Evolutionary conservation across 2,113 vertebrate species (phyloP).

Genomic region (Sinosuthora webbiana): DNA sequence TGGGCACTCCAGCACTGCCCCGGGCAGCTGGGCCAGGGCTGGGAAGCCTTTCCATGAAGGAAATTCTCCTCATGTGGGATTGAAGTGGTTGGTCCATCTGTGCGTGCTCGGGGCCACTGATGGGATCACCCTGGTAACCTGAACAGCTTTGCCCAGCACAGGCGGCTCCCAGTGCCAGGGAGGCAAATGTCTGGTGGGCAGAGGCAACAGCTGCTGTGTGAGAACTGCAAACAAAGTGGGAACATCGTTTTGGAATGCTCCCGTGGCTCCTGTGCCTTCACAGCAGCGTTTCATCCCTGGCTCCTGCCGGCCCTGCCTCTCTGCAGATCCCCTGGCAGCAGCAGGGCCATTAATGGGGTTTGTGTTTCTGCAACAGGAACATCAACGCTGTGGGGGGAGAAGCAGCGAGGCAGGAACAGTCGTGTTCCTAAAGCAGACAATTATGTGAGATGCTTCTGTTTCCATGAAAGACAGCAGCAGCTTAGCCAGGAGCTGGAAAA

Average conservation of each 20-base stretch:
- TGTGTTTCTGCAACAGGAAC: neutral
- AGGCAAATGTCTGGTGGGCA: neutral
- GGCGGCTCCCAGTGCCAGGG: fast-evolving
- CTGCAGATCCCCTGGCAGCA: neutral
- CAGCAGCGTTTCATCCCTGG: fast-evolving
- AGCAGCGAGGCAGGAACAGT: fast-evolving
- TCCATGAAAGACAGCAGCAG: neutral
- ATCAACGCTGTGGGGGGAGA: neutral
- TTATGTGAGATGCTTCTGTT: neutral
- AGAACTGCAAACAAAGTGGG: neutral
- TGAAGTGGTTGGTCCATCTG: fast-evolving
- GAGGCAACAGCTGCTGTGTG: neutral
- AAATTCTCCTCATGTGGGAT: neutral
- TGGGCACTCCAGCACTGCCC: neutral
- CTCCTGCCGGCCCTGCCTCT: neutral
- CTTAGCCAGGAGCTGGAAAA: neutral
- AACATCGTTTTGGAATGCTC: fast-evolving
- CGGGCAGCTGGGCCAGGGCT: neutral
- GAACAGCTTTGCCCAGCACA: neutral
- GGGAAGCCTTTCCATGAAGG: neutral
- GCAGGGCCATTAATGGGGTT: fast-evolving
- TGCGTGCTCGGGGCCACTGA: fast-evolving
- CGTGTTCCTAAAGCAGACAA: fast-evolving
- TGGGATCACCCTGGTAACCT: neutral
- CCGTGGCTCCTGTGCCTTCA: fast-evolving